Evolutionary conservation across 2,888 invertebrate genomes (phyloP).

Genomic region (Deroplatys truncata): DNA sequence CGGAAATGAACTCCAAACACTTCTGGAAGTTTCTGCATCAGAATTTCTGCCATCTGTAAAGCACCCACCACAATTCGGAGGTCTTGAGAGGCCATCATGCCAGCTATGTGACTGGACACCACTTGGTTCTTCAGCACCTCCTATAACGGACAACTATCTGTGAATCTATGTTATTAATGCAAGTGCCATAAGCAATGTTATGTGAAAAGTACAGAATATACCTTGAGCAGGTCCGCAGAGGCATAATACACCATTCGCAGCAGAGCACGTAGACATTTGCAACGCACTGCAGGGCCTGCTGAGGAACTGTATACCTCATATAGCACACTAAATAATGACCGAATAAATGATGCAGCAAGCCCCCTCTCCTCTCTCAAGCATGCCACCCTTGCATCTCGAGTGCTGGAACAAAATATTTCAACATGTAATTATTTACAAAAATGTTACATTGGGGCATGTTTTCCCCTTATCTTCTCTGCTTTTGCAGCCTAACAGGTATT

Average conservation of each 20-base stretch:
- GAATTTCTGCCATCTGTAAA: conserved; percentile 92
- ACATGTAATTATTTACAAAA: background rate
- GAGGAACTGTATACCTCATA: conserved; percentile 98
- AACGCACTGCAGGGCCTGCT: conserved; percentile 95
- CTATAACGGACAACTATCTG: conserved; percentile 33
- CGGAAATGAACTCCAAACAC: conserved; percentile 94
- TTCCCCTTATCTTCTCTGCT: too few species aligned
- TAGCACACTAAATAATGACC: conserved; percentile 87
- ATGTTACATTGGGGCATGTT: too few species aligned
- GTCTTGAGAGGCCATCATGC: conserved; percentile 97
- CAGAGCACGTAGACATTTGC: conserved; percentile 93
- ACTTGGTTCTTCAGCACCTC: conserved; percentile 64
- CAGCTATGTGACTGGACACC: conserved; percentile 94
- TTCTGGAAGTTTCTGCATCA: conserved; percentile 94
- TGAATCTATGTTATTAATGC: background rate
- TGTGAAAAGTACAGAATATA: conserved; percentile 32
- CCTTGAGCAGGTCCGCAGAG: conserved; percentile 77
- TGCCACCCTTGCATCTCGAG: conserved; percentile 61
- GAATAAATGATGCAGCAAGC: conserved; percentile 62
- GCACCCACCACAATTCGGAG: conserved; percentile 95
- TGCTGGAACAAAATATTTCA: conserved; percentile 6
- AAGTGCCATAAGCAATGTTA: background rate
- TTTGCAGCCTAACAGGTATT: background rate
- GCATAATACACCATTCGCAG: conserved; percentile 96
- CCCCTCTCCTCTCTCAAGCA: conserved; percentile 67